These are phyloP conservation scores for Erithacus rubecula DNA, from an alignment of 2,797 vertebrate species.

Conservation along the genomic window DNA sequence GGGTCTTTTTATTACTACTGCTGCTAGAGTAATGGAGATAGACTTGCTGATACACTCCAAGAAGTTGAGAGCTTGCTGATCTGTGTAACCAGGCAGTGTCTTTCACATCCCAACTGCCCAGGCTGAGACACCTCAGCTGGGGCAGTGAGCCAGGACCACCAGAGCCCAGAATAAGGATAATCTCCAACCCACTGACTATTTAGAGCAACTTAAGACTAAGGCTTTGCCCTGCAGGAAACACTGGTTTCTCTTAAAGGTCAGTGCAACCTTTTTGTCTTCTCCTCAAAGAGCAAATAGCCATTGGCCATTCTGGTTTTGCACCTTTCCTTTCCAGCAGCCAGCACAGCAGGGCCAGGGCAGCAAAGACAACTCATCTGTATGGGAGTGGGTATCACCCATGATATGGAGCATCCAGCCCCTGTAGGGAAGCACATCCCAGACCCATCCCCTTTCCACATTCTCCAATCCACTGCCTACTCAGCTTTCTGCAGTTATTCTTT, in stretches of 20 bases:
- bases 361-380: rapidly evolving
- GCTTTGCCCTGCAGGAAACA: neutral
- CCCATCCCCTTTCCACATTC: neutral
- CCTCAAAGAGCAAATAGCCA: neutral
- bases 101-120: neutral
- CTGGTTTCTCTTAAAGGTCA: neutral
- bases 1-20: neutral
- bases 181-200: neutral
- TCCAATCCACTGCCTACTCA: neutral
- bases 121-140: neutral
- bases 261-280: neutral
- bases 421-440: neutral
- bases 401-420: neutral
- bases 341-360: neutral
- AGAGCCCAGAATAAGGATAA: neutral
- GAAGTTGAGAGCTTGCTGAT: neutral
- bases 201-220: neutral
- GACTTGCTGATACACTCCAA: neutral
- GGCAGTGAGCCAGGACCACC: neutral
- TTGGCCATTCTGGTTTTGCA: neutral
- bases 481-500: rapidly evolving
- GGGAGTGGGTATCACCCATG: neutral
- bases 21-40: neutral
- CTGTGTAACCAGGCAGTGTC: neutral
- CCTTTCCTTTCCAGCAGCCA: neutral